Evolutionary conservation across 2,888 invertebrate species (phyloP).

Genomic region (Brachyopa scutellaris): DNA sequence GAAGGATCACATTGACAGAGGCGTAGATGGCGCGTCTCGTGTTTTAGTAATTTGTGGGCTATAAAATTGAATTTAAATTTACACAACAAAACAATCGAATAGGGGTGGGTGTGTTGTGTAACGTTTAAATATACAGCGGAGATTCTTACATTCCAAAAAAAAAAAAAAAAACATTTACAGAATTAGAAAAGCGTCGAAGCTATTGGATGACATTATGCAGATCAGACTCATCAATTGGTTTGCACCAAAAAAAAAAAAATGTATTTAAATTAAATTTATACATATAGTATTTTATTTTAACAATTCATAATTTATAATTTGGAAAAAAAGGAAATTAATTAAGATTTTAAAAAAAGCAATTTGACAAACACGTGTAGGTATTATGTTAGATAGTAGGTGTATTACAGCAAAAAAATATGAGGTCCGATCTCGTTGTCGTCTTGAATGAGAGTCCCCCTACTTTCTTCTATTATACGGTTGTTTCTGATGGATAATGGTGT

Average conservation of each 20-base stretch:
- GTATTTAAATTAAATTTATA: slow-evolving; percentile 42
- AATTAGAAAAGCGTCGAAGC: background rate
- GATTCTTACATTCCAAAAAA: background rate
- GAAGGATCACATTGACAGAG: slow-evolving; percentile 1
- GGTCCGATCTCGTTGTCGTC: no score
- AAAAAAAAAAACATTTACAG: background rate
- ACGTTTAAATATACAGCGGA: no score
- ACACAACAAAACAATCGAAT: slow-evolving; percentile 27
- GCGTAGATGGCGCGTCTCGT: slow-evolving; percentile 20
- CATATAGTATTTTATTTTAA: slow-evolving; percentile 12
- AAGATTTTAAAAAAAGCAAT: no score
- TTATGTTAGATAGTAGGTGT: no score
- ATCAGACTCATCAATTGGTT: slow-evolving; percentile 37
- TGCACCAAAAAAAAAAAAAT: slow-evolving; percentile 30
- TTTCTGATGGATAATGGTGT: no score
- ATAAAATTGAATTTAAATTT: slow-evolving; percentile 67
- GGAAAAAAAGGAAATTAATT: no score
- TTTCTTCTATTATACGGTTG: no score
- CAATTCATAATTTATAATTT: no score
- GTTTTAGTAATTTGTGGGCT: slow-evolving; percentile 63
- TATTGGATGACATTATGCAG: slow-evolving; percentile 17
- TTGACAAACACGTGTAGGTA: no score
- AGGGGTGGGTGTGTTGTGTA: slow-evolving; percentile 20
- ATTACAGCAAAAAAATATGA: no score
- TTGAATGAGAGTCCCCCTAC: no score